These are phyloP conservation scores for Tanytarsus gracilentus DNA, from an alignment of 2,888 invertebrate species.

Conservation along the genomic window DNA sequence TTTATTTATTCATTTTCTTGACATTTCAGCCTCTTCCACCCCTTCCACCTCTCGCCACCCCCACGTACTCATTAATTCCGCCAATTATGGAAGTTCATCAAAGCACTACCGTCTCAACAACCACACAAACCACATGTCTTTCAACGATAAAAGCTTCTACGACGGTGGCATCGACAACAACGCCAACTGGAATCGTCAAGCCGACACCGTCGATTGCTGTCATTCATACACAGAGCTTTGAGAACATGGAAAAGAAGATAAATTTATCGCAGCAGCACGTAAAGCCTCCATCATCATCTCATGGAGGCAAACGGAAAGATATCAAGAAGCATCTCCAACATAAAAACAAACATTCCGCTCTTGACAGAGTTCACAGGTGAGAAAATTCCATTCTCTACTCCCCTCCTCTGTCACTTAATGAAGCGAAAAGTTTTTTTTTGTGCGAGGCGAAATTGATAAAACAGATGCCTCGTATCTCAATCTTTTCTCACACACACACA, in stretches of 20 bases:
- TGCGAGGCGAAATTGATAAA: too few species aligned
- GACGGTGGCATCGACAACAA: neutral
- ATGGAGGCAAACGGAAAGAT: constrained; percentile 39
- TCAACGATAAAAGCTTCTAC: constrained; percentile 9
- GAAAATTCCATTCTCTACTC: too few species aligned
- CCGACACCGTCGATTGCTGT: constrained; percentile 49
- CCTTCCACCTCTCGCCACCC: constrained; percentile 1
- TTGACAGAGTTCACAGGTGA: constrained; percentile 21
- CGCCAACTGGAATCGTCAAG: constrained; percentile 25
- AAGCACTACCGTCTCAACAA: neutral
- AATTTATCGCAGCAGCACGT: constrained; percentile 36
- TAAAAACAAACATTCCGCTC: constrained; percentile 13
- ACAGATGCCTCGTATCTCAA: too few species aligned
- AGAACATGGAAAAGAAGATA: constrained; percentile 44
- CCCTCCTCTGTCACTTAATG: too few species aligned
- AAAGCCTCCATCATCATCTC: constrained; percentile 46
- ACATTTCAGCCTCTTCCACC: constrained; percentile 23
- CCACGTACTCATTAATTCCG: neutral
- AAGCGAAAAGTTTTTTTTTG: too few species aligned
- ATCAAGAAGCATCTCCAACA: constrained; percentile 22
- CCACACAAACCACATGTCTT: constrained; percentile 15
- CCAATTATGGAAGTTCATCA: neutral
- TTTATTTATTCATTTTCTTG: neutral
- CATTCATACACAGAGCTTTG: constrained; percentile 47
- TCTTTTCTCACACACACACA: too few species aligned